Percentiles rank a stretch among this genome's conserved stretches.
phyloP scores from a whole-genome alignment of 2,888 invertebrate genomes.

The Dichetophora obliterata region DNA sequence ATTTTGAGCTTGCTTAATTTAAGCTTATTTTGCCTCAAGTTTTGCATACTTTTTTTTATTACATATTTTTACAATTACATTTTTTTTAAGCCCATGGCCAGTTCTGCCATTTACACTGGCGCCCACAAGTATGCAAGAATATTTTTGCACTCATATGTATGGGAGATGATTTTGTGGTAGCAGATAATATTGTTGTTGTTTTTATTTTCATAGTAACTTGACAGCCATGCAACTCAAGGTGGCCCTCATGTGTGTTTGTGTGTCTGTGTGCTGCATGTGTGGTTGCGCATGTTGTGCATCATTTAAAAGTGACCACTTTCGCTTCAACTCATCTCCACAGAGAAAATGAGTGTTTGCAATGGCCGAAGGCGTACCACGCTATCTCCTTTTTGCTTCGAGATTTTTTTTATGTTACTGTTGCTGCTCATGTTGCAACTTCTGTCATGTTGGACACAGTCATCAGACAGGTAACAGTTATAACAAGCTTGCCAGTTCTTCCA shows the following conservation, averaged over 20 bases:
- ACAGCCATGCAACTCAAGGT: neutral
- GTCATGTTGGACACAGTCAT: neutral
- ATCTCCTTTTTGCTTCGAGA: neutral
- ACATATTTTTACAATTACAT: neutral
- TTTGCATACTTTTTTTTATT: neutral
- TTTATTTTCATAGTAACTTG: neutral
- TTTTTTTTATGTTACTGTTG: neutral
- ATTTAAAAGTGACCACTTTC: neutral
- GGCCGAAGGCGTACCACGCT: neutral
- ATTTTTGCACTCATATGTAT: neutral
- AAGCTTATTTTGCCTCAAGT: slow-evolving; percentile 9
- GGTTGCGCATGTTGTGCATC: neutral
- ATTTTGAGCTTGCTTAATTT: slow-evolving; percentile 22
- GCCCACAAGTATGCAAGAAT: slow-evolving; percentile 20
- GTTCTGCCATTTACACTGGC: neutral
- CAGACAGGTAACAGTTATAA: neutral
- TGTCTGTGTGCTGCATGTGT: too few species aligned
- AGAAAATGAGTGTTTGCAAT: neutral
- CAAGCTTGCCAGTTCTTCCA: neutral
- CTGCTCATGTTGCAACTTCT: neutral
- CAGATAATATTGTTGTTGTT: too few species aligned
- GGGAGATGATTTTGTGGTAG: too few species aligned
- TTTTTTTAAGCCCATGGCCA: neutral
- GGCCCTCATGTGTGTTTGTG: too few species aligned
- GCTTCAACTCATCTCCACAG: neutral